Percentiles rank a stretch among this genome's conserved stretches.
Conservation (phyloP, 37 sponge, comb jelly and placozoan genomes). For the Beroe ovata region DNA sequence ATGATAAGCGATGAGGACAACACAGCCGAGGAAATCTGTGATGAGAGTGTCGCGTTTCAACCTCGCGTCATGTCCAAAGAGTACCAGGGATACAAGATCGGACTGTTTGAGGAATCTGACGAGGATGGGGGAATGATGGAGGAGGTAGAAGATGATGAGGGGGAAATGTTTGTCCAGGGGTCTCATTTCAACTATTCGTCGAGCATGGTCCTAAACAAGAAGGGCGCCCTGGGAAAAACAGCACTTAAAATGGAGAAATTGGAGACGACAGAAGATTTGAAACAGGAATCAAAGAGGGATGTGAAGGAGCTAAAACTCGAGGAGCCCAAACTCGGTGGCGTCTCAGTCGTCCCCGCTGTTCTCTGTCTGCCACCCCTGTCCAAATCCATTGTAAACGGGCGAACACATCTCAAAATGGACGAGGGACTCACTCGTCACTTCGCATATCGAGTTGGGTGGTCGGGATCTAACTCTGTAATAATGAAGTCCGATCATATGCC, state of each 20-base stretch:
- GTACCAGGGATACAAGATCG: slow-evolving; percentile 58
- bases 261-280: neutral
- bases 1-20: slow-evolving; percentile 33
- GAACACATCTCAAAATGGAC: slow-evolving; percentile 45
- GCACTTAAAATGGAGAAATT: slow-evolving; percentile 58
- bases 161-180: slow-evolving; percentile 29
- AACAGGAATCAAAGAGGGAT: neutral
- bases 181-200: slow-evolving; percentile 63
- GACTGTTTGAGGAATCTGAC: slow-evolving; percentile 14
- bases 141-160: slow-evolving; percentile 48
- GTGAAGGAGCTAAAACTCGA: neutral
- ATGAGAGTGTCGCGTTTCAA: neutral
- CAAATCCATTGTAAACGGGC: slow-evolving; percentile 19
- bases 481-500: slow-evolving; percentile 5
- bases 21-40: neutral
- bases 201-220: slow-evolving; percentile 8
- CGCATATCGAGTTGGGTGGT: slow-evolving; percentile 21
- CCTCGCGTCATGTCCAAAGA: slow-evolving; percentile 6
- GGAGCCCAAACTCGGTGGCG: neutral
- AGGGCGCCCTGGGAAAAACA: slow-evolving; percentile 37
- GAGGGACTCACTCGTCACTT: slow-evolving; percentile 54
- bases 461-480: neutral
- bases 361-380: slow-evolving; percentile 47
- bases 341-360: slow-evolving; percentile 42
- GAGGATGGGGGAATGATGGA: slow-evolving; percentile 6